These are phyloP conservation scores for Alligator mississippiensis DNA, from an alignment of 2,113 vertebrate genomes.

Conservation along the genomic window DNA sequence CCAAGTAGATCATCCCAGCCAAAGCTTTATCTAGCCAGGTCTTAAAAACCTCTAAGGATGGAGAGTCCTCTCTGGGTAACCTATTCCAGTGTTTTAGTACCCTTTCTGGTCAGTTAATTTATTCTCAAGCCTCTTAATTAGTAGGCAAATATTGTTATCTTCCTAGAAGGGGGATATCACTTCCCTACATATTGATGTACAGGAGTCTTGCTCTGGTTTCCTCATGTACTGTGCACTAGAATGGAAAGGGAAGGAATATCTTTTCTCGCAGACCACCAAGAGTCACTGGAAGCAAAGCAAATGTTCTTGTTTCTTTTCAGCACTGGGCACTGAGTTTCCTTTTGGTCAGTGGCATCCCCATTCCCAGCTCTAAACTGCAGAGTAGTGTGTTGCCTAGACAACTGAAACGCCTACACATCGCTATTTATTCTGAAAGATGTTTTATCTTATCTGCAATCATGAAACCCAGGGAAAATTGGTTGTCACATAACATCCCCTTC, in stretches of 20 bases:
- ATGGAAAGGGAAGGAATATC: background rate
- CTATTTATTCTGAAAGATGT: constrained; percentile 73
- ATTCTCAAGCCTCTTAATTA: too few species aligned
- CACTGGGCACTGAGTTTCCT: background rate
- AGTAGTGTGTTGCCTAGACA: constrained; percentile 76
- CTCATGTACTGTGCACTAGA: background rate
- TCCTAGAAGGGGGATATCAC: too few species aligned
- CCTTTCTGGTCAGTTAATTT: too few species aligned
- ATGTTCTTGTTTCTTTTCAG: background rate
- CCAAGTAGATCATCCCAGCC: too few species aligned
- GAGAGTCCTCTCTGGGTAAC: too few species aligned
- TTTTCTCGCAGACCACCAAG: background rate
- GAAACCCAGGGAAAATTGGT: constrained; percentile 57
- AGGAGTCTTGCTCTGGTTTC: background rate
- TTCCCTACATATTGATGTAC: background rate
- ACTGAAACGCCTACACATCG: constrained; percentile 74
- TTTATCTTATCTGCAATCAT: constrained; percentile 61
- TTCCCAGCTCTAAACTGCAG: constrained; percentile 48
- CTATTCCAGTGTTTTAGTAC: too few species aligned
- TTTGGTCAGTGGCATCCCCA: constrained; percentile 33
- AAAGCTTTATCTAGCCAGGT: too few species aligned
- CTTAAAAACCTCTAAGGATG: too few species aligned
- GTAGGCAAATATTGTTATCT: too few species aligned
- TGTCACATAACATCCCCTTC: background rate
- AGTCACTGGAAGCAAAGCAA: background rate